A percentile compares a stretch with the other conserved stretches of the same genome.
These are phyloP conservation scores for Crotalus helleri DNA, from an alignment of 2,113 vertebrate species.

Conservation along the genomic window DNA sequence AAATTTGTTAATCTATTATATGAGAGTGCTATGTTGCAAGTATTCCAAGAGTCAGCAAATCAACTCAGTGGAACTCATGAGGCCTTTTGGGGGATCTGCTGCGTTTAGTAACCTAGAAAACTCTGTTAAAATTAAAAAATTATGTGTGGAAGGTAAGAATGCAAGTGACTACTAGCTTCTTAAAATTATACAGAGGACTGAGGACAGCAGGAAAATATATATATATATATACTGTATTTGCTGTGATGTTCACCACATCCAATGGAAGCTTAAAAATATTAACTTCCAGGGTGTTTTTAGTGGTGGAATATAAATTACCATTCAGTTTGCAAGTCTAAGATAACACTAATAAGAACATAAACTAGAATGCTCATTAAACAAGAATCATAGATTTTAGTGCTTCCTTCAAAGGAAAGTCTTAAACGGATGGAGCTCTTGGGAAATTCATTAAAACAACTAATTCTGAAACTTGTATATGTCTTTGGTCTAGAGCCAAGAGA, in stretches of 20 bases:
- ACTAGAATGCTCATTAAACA: not conserved
- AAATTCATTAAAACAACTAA: slow-evolving; percentile 21
- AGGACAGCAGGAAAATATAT: not conserved
- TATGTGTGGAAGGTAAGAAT: not conserved
- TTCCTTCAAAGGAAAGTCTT: not conserved
- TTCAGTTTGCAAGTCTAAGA: not conserved
- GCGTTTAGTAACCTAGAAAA: not conserved
- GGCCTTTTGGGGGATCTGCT: not conserved
- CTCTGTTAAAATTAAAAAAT: not conserved
- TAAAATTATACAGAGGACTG: not conserved
- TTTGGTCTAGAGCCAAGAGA: slow-evolving; percentile 23
- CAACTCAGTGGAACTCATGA: not conserved
- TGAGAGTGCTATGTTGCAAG: not conserved
- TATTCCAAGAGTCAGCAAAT: not conserved
- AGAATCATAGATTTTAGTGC: not conserved
- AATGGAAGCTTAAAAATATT: not conserved
- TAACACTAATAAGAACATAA: slow-evolving; percentile 3
- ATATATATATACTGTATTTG: not conserved
- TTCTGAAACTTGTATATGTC: slow-evolving; percentile 18
- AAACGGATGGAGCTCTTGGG: not conserved
- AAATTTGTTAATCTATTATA: not conserved
- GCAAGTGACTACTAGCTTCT: not conserved
- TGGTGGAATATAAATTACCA: slow-evolving; percentile 15
- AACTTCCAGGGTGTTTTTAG: not conserved
- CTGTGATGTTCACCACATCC: not conserved